Conservation (phyloP, 2,888 invertebrate species). For the Danaus chrysippus region DNA sequence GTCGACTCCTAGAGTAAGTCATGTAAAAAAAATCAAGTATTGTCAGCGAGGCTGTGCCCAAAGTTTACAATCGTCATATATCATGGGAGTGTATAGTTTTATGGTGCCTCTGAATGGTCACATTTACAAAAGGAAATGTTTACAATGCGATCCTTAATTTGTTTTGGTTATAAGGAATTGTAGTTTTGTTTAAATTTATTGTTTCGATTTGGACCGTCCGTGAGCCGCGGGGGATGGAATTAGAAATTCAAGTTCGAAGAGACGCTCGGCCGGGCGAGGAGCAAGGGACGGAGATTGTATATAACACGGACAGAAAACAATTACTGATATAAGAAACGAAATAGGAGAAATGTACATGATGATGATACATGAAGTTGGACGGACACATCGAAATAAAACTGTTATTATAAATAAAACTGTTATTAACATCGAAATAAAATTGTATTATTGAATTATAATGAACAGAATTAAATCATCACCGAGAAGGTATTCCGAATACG, state of each 20-base stretch:
- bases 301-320: neutral
- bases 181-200: slow-evolving; percentile 55
- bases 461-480: too few species aligned
- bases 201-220: slow-evolving; percentile 49
- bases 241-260: slow-evolving; percentile 32
- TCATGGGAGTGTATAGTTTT: slow-evolving; percentile 47
- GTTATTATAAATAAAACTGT: too few species aligned
- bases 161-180: slow-evolving; percentile 71
- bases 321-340: too few species aligned
- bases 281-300: neutral
- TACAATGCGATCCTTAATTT: slow-evolving; percentile 59
- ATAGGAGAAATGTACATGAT: too few species aligned
- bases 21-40: slow-evolving; percentile 9
- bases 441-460: too few species aligned
- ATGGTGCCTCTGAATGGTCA: slow-evolving; percentile 68
- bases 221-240: slow-evolving; percentile 43
- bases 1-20: too few species aligned
- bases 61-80: slow-evolving; percentile 64
- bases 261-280: slow-evolving; percentile 20
- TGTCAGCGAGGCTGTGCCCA: slow-evolving; percentile 33
- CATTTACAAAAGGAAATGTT: slow-evolving; percentile 41
- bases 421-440: too few species aligned
- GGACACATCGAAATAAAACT: too few species aligned
- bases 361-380: too few species aligned
- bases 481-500: too few species aligned